Percentiles rank a stretch among this genome's conserved stretches.
Evolutionary conservation across 2,113 vertebrate genomes (phyloP).

Genomic region (Serilophus lunatus): DNA sequence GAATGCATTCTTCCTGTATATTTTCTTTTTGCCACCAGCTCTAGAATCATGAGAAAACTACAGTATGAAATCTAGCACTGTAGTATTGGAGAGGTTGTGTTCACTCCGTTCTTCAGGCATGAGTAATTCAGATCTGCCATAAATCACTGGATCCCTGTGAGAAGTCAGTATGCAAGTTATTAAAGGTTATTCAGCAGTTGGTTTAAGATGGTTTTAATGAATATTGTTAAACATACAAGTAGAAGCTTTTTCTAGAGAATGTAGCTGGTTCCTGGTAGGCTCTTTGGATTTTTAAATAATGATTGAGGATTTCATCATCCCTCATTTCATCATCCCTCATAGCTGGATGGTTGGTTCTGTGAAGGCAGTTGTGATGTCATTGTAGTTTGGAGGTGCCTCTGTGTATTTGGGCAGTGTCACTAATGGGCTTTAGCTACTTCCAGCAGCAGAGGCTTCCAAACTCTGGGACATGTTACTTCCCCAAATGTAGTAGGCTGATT

Average conservation of each 20-base stretch:
- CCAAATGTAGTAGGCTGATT: not conserved
- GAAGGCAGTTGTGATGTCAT: not conserved
- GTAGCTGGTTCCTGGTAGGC: not conserved
- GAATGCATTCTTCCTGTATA: not conserved
- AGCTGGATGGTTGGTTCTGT: not conserved
- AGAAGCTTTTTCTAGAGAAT: not conserved
- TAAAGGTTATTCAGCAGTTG: not conserved
- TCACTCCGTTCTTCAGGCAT: not conserved
- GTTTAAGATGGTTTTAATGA: not conserved
- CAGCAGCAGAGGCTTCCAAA: not conserved
- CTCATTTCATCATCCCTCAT: rapidly evolving
- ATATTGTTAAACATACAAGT: not conserved
- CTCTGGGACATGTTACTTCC: not conserved
- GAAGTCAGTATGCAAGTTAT: rapidly evolving
- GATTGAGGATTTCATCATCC: not conserved
- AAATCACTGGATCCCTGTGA: not conserved
- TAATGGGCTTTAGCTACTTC: not conserved
- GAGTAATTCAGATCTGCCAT: not conserved
- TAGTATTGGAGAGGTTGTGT: rapidly evolving
- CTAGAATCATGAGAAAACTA: not conserved
- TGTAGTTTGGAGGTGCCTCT: rapidly evolving
- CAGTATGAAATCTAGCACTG: not conserved
- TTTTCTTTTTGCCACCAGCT: not conserved
- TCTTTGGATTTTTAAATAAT: rapidly evolving
- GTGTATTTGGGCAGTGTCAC: not conserved